These are phyloP conservation scores for Platycheirus albimanus DNA, from an alignment of 2,888 invertebrate genomes.

Conservation along the genomic window DNA sequence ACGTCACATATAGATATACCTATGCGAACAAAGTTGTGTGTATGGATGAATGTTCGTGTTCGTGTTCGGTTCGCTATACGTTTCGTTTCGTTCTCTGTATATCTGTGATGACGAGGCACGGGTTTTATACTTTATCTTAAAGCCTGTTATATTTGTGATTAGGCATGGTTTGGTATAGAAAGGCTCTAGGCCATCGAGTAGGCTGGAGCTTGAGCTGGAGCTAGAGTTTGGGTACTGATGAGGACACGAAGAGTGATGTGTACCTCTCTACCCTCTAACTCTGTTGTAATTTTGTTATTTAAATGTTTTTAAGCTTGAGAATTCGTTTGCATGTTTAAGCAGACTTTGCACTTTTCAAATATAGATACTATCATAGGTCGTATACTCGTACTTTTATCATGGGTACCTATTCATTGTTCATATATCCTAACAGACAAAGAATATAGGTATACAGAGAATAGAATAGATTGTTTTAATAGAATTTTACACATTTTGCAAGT, in stretches of 20 bases:
- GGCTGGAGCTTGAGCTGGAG: no score
- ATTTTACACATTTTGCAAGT: constrained; percentile 47
- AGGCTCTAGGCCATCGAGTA: constrained; percentile 46
- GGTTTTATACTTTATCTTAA: constrained; percentile 67
- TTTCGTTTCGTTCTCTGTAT: no score
- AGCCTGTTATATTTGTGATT: constrained; percentile 71
- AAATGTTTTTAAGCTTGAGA: constrained; percentile 66
- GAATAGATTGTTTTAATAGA: constrained; percentile 23
- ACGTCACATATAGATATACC: constrained; percentile 61
- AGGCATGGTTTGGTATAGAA: constrained; percentile 44
- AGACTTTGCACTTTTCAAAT: constrained; percentile 61
- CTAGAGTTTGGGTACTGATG: no score
- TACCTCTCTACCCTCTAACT: constrained; percentile 14
- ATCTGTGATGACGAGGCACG: constrained; percentile 55
- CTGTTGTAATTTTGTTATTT: constrained; percentile 67
- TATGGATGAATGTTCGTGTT: constrained; percentile 23
- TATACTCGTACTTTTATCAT: background rate
- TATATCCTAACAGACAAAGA: background rate
- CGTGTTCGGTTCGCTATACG: no score
- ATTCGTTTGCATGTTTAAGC: constrained; percentile 70
- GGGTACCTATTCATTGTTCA: background rate
- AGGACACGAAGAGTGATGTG: constrained; percentile 4
- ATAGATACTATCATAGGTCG: background rate
- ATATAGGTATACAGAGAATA: no score
- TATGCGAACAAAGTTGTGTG: constrained; percentile 41